Evolutionary conservation across 2,888 invertebrate genomes (phyloP).

Genomic region (Boloria euphrosyne): DNA sequence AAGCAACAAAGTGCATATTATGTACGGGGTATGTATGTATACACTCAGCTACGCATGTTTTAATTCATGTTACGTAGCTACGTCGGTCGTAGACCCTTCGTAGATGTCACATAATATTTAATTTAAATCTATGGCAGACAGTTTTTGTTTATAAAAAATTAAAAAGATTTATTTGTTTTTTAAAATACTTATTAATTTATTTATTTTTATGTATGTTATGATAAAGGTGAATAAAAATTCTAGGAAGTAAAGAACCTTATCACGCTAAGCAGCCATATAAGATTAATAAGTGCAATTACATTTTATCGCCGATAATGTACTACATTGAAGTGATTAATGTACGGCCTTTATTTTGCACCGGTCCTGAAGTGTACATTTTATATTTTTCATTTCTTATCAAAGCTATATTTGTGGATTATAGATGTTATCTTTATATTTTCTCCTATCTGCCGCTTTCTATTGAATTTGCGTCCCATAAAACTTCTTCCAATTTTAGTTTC

Average conservation of each 20-base stretch:
- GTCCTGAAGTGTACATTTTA: conserved; percentile 1
- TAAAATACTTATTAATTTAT: background rate
- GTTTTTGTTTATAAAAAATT: too few relatives aligned
- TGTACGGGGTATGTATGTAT: too few relatives aligned
- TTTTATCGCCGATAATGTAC: conserved; percentile 14
- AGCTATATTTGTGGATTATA: background rate
- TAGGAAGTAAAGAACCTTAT: conserved; percentile 10
- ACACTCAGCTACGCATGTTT: too few relatives aligned
- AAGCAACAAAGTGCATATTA: too few relatives aligned
- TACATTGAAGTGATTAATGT: conserved; percentile 11
- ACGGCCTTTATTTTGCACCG: background rate
- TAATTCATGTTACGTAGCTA: too few relatives aligned
- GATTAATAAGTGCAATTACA: conserved; percentile 16
- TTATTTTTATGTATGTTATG: background rate
- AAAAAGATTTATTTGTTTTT: too few relatives aligned
- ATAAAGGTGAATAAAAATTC: background rate
- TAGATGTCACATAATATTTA: too few relatives aligned
- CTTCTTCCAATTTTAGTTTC: background rate
- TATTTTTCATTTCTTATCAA: conserved; percentile 4
- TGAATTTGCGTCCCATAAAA: background rate
- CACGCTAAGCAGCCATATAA: background rate
- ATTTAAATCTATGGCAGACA: too few relatives aligned
- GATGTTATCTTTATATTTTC: conserved; percentile 9
- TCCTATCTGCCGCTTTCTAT: conserved; percentile 4
- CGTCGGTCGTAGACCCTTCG: too few relatives aligned